These are phyloP conservation scores for Neopelma chrysocephalum DNA, from an alignment of 2,797 vertebrate species.

Conservation along the genomic window DNA sequence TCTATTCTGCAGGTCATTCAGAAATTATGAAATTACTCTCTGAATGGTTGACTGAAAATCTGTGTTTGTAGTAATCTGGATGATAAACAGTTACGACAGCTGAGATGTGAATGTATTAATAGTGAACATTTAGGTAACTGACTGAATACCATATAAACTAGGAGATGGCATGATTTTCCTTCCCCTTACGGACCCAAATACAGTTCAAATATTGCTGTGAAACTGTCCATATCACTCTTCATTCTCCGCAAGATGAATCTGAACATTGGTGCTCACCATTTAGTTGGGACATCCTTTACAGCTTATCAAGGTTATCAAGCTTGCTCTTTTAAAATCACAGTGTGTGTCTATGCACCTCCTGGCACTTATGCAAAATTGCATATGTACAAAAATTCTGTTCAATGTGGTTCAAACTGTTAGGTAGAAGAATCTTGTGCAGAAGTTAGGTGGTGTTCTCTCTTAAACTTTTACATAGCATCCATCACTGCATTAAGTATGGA, in stretches of 20 bases:
- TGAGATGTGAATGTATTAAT: background rate
- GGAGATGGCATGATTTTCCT: background rate
- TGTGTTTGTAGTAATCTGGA: background rate
- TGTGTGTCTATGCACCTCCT: accelerated
- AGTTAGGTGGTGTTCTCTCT: background rate
- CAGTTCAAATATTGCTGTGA: background rate
- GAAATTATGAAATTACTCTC: background rate
- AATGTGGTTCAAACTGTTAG: background rate
- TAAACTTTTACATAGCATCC: background rate
- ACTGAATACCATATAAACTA: background rate
- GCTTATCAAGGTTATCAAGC: background rate
- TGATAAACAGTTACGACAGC: background rate
- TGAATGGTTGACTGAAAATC: background rate
- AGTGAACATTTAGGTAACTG: background rate
- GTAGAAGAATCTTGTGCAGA: background rate
- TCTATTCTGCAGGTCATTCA: background rate
- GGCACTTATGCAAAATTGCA: background rate
- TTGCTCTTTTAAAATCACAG: background rate
- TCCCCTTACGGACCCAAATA: background rate
- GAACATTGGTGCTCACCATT: background rate
- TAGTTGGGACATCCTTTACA: background rate
- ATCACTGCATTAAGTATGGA: background rate
- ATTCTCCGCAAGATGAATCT: background rate
- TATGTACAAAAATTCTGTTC: background rate
- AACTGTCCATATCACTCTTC: background rate